Evolutionary conservation across 2,113 vertebrate genomes (phyloP), one percentile per base, ranked within the genome.

Genomic region (Channa maculata): DNA sequence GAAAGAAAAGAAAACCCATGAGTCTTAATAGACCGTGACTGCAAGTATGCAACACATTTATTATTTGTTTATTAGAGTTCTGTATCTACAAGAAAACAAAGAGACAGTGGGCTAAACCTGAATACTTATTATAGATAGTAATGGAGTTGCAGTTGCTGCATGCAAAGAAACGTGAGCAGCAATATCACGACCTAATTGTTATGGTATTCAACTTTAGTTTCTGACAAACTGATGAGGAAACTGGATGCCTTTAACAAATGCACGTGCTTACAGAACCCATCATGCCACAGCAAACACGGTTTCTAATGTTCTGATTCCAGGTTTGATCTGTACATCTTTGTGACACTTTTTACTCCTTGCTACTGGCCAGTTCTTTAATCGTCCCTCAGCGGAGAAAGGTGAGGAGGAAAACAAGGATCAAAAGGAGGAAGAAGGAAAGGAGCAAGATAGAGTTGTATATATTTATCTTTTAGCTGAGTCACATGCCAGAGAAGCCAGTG

Each of bases 381-480:
- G 52, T 76, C 15, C 64, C 33, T 5, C 0, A 5, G 48, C 41
- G 52, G 67, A 48, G 61, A 63, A 54, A 79, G 66, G 34, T 65
- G 68, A 71, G 61, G 54, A 72, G 59, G 60, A 77, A 37, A 45
- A 66, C 8, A 14, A 77, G 67, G 57, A 75, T 46, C 5, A 14
- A 13, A 50, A 55, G 6, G 39, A 68, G 24, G 24, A 24, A 24
- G 65, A 86, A 64, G 77, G 74, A 79, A 77, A 75, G 15, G n/a
- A 64, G 57, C 12, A 0, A 63, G 53, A 75, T 52, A 44, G 76
- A 78, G 66, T 60, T 83, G 73, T 70, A 14, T 79, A 72, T 75
- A 73, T 84, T 73, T 75, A 80, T 84, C 24, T 57, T 83, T 83
- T 57, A 44, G 71, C 65, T 82, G 65, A 82, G 78, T 85, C 71